Percentiles rank a stretch among this genome's conserved stretches.
Conservation (phyloP, 2,888 invertebrate species). For the Catonia carolina region DNA sequence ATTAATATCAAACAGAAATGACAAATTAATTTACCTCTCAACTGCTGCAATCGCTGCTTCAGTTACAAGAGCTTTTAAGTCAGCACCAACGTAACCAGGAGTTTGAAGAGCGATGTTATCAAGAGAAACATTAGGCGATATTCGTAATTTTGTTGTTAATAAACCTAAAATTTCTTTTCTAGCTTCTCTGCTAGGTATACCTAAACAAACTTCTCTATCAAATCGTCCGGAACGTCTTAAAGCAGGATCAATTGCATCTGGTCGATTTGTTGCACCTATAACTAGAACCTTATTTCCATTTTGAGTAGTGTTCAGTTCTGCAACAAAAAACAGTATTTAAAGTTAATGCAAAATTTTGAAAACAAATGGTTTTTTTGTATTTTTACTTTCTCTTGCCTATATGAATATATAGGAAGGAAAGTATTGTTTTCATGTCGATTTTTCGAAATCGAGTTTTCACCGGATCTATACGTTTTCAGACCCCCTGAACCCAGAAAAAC, state of each 20-base stretch:
- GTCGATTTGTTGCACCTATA: conserved; percentile 92
- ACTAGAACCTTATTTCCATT: conserved; percentile 64
- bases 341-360: conserved; percentile 6
- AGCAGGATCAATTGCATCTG: conserved; percentile 88
- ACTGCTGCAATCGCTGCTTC: conserved; percentile 87
- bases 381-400: too few species aligned
- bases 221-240: conserved; percentile 87
- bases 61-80: conserved; percentile 76
- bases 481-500: too few species aligned
- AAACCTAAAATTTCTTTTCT: conserved; percentile 70
- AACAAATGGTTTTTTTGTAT: too few species aligned
- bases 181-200: conserved; percentile 82
- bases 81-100: conserved; percentile 95
- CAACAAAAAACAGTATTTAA: conserved; percentile 7
- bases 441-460: too few species aligned
- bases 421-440: too few species aligned
- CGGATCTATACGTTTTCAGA: too few species aligned
- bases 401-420: too few species aligned
- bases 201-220: conserved; percentile 87
- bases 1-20: too few species aligned
- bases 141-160: conserved; percentile 61
- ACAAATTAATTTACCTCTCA: conserved; percentile 58
- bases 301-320: conserved; percentile 48
- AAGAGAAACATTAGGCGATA: conserved; percentile 59
- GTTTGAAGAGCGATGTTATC: conserved; percentile 71